Evolutionary conservation across 2,888 invertebrate genomes (phyloP).

Genomic region (Helleia helle): DNA sequence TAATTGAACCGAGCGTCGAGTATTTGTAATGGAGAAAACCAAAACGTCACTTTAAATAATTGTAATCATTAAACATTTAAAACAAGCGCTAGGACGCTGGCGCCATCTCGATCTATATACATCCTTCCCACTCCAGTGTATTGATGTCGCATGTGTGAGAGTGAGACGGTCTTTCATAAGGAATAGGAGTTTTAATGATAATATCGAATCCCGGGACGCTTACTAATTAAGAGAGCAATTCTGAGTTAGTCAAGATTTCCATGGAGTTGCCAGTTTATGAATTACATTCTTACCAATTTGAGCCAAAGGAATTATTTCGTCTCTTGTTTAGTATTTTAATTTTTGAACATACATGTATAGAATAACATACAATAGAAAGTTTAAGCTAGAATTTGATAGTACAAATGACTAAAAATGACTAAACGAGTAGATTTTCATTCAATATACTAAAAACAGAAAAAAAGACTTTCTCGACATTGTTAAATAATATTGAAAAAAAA

Average conservation of each 20-base stretch:
- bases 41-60: constrained; percentile 72
- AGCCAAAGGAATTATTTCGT: too few relatives aligned
- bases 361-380: too few relatives aligned
- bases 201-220: constrained; percentile 52
- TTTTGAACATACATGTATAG: too few relatives aligned
- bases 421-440: too few relatives aligned
- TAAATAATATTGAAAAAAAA: too few relatives aligned
- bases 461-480: too few relatives aligned
- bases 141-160: constrained; percentile 22
- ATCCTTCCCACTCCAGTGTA: constrained; percentile 51
- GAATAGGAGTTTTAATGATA: constrained; percentile 57
- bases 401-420: too few relatives aligned
- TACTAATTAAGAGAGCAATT: constrained; percentile 59
- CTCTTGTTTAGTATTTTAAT: too few relatives aligned
- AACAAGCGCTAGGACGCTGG: constrained; percentile 69
- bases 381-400: too few relatives aligned
- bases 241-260: background rate
- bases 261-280: background rate
- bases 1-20: constrained; percentile 28
- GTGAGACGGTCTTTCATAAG: constrained; percentile 36
- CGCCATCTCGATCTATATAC: constrained; percentile 44
- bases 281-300: too few relatives aligned
- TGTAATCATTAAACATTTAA: constrained; percentile 72
- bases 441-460: too few relatives aligned
- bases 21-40: constrained; percentile 49